Percentiles rank a stretch among this genome's conserved stretches.
phyloP scores from a whole-genome alignment of 2,888 invertebrate genomes.

The Anarsia innoxiella region DNA sequence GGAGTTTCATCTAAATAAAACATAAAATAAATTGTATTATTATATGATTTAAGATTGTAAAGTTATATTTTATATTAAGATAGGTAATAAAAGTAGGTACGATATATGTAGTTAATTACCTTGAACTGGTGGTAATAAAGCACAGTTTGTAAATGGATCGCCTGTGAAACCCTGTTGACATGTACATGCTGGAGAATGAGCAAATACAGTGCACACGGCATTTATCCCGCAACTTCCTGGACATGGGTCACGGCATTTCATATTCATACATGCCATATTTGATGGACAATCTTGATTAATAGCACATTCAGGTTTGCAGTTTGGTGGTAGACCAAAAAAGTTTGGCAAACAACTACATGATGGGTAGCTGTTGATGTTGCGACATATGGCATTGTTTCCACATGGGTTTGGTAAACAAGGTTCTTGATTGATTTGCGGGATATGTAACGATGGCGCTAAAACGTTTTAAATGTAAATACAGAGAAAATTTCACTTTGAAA shows the following conservation, averaged over 20 bases:
- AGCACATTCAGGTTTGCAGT: conserved; percentile 83
- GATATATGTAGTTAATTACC: too few species aligned
- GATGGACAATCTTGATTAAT: conserved; percentile 83
- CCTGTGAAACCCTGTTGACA: conserved; percentile 83
- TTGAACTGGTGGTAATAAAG: conserved; percentile 58
- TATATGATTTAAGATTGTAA: not conserved
- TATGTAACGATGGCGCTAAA: conserved; percentile 37
- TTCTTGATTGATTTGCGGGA: conserved; percentile 60
- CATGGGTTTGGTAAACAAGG: conserved; percentile 83
- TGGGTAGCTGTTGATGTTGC: conserved; percentile 74
- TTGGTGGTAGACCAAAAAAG: conserved; percentile 82
- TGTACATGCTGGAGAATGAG: conserved; percentile 81
- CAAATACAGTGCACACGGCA: conserved; percentile 78
- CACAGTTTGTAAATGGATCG: conserved; percentile 83
- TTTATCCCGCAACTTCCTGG: conserved; percentile 81
- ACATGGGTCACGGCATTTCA: conserved; percentile 83
- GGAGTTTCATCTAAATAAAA: conserved; percentile 50
- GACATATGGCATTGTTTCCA: conserved; percentile 79
- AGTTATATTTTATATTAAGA: too few species aligned
- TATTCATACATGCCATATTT: conserved; percentile 82
- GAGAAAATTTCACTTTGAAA: not conserved
- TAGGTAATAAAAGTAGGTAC: too few species aligned
- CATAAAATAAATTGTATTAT: conserved; percentile 6
- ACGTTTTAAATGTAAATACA: conserved; percentile 13
- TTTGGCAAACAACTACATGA: conserved; percentile 79